Conservation (phyloP, 2,113 vertebrate species). For the Spheniscus mendiculus region DNA sequence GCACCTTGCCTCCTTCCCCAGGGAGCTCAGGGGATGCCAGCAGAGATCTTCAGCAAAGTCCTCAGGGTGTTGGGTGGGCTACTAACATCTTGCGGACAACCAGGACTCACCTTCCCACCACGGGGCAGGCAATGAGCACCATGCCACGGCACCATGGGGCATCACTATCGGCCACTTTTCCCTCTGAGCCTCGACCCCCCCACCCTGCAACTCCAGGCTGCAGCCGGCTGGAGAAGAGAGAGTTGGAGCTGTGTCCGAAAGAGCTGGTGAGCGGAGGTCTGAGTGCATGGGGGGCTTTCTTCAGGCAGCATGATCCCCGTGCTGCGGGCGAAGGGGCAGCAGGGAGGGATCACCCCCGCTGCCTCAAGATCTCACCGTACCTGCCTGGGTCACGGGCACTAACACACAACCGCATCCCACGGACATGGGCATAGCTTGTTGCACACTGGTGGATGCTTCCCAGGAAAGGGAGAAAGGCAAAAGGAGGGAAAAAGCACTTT, state of each 20-base stretch:
- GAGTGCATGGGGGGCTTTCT: background rate
- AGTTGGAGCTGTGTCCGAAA: background rate
- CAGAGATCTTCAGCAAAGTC: background rate
- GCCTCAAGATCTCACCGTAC: background rate
- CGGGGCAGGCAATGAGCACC: rapidly evolving
- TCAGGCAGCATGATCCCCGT: background rate
- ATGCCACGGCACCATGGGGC: rapidly evolving
- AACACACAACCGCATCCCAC: background rate
- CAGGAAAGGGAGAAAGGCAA: background rate
- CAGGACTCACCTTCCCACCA: background rate
- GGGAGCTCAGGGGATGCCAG: background rate
- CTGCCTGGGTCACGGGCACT: background rate
- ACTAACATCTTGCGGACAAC: background rate
- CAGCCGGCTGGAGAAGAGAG: background rate
- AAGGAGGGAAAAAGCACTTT: background rate
- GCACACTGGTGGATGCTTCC: background rate
- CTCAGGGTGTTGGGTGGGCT: background rate
- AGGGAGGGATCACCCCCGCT: background rate
- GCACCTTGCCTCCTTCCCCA: background rate
- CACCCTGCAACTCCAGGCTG: background rate
- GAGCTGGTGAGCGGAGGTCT: background rate
- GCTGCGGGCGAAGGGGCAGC: background rate
- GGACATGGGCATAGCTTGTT: background rate
- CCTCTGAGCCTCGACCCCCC: background rate
- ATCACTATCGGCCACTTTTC: rapidly evolving